Conservation (phyloP, 2,888 invertebrate species). For the Asteroscopus sphinx region DNA sequence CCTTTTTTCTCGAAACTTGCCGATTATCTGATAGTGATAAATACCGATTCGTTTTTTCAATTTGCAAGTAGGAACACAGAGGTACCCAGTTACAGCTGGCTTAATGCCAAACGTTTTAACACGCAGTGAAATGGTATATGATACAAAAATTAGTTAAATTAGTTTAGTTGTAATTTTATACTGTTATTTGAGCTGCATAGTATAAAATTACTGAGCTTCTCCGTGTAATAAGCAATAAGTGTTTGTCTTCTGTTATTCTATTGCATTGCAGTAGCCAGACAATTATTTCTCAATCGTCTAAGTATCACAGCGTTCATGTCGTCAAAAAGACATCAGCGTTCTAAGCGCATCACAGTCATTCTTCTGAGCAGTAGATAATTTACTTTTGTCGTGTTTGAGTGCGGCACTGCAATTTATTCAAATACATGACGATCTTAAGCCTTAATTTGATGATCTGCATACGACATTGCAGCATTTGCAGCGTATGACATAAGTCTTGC, state of each 20-base stretch:
- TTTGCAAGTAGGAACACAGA: too few species aligned
- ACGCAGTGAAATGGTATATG: constrained; percentile 52
- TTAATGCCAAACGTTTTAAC: constrained; percentile 68
- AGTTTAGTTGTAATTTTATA: constrained; percentile 25
- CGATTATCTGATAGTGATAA: constrained; percentile 65
- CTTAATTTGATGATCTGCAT: constrained; percentile 31
- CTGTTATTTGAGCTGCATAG: not conserved
- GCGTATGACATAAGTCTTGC: too few species aligned
- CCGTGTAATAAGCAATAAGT: constrained; percentile 15
- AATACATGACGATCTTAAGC: constrained; percentile 17
- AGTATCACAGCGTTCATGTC: constrained; percentile 56
- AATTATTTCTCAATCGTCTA: constrained; percentile 49
- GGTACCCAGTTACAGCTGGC: constrained; percentile 64
- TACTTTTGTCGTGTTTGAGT: constrained; percentile 56
- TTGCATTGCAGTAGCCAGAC: constrained; percentile 25
- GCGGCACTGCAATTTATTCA: constrained; percentile 42
- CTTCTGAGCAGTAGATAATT: constrained; percentile 62
- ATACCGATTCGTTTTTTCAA: constrained; percentile 69
- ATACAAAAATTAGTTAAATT: constrained; percentile 51
- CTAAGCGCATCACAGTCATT: constrained; percentile 47
- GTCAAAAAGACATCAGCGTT: constrained; percentile 70
- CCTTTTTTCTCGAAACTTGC: constrained; percentile 49
- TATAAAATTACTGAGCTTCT: constrained; percentile 28
- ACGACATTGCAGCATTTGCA: constrained; percentile 17
- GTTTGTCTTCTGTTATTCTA: constrained; percentile 20